A percentile compares a stretch with the other conserved stretches of the same genome.
Conservation (phyloP, 2,888 invertebrate species). For the Drosophila prolongata region DNA sequence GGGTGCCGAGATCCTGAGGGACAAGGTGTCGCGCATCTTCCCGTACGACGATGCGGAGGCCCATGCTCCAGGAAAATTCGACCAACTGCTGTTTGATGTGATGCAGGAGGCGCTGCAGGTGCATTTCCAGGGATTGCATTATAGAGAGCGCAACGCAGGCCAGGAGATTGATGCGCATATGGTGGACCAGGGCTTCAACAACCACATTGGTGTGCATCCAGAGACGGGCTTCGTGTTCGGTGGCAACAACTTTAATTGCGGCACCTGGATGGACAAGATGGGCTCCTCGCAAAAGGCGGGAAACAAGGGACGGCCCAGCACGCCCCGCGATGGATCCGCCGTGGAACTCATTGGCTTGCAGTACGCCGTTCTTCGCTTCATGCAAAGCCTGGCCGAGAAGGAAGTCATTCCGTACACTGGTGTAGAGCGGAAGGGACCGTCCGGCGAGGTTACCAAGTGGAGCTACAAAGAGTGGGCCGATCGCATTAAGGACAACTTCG, state of each 20-base stretch:
- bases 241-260: conserved; percentile 97
- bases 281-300: conserved; percentile 96
- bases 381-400: conserved; percentile 88
- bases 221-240: conserved; percentile 95
- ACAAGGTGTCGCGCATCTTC: conserved; percentile 93
- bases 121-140: conserved; percentile 96
- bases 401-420: conserved; percentile 91
- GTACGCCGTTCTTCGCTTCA: conserved; percentile 90
- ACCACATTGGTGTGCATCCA: conserved; percentile 94
- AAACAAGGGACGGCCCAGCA: conserved; percentile 95
- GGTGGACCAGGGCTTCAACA: conserved; percentile 97
- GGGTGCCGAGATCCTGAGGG: conserved; percentile 90
- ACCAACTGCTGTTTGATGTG: conserved; percentile 93
- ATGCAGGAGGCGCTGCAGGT: conserved; percentile 96
- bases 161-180: conserved; percentile 96
- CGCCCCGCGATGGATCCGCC: conserved; percentile 98
- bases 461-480: conserved; percentile 95
- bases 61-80: conserved; percentile 86
- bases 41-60: conserved; percentile 93
- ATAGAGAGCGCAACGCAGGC: conserved; percentile 97
- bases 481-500: conserved; percentile 93
- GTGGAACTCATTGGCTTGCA: conserved; percentile 96
- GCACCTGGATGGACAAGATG: conserved; percentile 99
- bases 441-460: conserved; percentile 90
- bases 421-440: conserved; percentile 90